Evolutionary conservation across 2,888 invertebrate species (phyloP), one percentile per base, ranked within the genome.

Genomic region (Drosophila hawaiiensis): DNA sequence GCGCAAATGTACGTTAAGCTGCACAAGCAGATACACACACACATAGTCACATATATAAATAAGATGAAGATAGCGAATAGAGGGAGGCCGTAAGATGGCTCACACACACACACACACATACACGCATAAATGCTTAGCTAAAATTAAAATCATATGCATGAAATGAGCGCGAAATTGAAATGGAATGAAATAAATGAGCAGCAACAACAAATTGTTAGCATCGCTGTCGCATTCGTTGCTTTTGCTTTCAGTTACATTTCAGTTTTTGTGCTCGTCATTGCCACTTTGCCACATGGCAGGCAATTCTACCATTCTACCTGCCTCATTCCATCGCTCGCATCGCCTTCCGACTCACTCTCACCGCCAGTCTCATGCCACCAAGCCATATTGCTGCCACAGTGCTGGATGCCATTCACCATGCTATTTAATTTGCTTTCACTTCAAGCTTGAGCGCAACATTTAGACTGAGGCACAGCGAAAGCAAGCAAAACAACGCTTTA

Each of bases 91-190:
- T 37, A n/a, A 58, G 53, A 43, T 58, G 63, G 58, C 55, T 56
- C 52, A 53, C 53, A 56, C 52, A 53, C 14, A 49, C 29, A 19
- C 10, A 41, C 14, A 47, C 4, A 25, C 16, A 56, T 66, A 71
- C 62, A 66, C 47, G n/a, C 19, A 50, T 14, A 64, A 66, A 78
- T 84, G 80, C 73, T 74, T 71, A 72, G 78, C 64, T 68, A 79
- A 85, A 85, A 85, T 85, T 90, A 85, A 85, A 88, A 85, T 85
- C 89, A 85, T 85, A 85, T 85, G 85, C 85, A 90, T 85, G 85
- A 85, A 90, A 88, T 85, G 86, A 85, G 85, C 89, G 84, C 86
- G 73, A 90, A 90, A 85, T 85, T 85, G 90, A 85, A 85, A 90
- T 80, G 90, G 74, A 90, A 90, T 85, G 86, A 90, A 88, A 90